Conservation (phyloP, 2,797 vertebrate genomes). For the Trachops cirrhosus region DNA sequence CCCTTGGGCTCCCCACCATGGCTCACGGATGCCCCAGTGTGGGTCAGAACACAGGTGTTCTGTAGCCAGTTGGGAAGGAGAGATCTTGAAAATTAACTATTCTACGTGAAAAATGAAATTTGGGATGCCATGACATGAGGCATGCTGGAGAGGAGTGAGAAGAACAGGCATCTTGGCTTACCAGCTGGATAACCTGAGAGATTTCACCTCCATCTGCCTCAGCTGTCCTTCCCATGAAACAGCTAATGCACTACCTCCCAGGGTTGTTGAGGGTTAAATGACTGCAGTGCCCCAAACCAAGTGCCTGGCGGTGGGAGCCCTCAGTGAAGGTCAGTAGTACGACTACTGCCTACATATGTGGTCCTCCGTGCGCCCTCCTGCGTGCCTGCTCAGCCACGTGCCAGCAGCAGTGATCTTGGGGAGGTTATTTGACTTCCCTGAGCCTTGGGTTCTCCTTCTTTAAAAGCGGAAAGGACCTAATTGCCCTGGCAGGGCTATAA, state of each 20-base stretch:
- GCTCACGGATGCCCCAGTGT: neutral
- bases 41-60: neutral
- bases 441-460: neutral
- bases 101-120: neutral
- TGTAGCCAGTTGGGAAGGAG: neutral
- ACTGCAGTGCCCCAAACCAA: fast-evolving
- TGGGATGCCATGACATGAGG: neutral
- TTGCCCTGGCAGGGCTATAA: neutral
- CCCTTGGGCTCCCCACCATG: neutral
- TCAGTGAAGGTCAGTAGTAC: neutral
- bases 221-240: neutral
- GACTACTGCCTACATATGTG: fast-evolving
- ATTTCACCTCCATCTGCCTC: neutral
- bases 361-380: neutral
- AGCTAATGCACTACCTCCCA: fast-evolving
- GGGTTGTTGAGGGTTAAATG: neutral
- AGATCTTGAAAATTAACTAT: neutral
- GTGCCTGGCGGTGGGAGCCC: fast-evolving
- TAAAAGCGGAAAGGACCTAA: neutral
- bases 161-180: too few relatives aligned
- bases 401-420: too few relatives aligned
- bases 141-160: neutral
- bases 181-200: fast-evolving
- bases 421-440: neutral
- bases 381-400: neutral